A percentile compares a stretch with the other conserved stretches of the same genome.
These are phyloP conservation scores for Ferrisia virgata DNA, from an alignment of 2,888 invertebrate genomes.

Conservation along the genomic window DNA sequence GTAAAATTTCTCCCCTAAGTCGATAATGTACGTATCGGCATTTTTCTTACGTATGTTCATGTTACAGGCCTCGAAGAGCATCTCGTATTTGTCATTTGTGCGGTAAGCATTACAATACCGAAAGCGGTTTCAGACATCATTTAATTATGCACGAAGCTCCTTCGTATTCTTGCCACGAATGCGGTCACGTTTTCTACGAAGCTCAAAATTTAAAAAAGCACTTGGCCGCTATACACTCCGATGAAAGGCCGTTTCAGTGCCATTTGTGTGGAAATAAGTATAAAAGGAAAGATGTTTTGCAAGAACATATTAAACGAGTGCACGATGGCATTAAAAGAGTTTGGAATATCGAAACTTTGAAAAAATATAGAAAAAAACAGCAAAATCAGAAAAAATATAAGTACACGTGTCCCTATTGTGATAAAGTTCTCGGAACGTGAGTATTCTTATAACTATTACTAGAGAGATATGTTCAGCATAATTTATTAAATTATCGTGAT, in stretches of 20 bases:
- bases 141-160: slow-evolving; percentile 38
- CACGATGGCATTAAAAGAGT: slow-evolving; percentile 31
- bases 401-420: slow-evolving; percentile 24
- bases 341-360: neutral
- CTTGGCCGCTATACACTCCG: slow-evolving; percentile 27
- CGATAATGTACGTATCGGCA: neutral
- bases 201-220: slow-evolving; percentile 40
- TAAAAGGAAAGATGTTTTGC: slow-evolving; percentile 35
- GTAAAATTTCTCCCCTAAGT: neutral
- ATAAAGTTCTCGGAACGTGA: slow-evolving; percentile 30
- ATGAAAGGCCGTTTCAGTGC: slow-evolving; percentile 36
- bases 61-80: neutral
- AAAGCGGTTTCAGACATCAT: slow-evolving; percentile 42
- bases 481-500: neutral
- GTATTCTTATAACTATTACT: neutral
- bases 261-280: slow-evolving; percentile 39
- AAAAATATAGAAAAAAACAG: neutral
- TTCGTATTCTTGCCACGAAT: slow-evolving; percentile 25
- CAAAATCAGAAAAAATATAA: neutral
- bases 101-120: slow-evolving; percentile 36
- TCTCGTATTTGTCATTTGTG: slow-evolving; percentile 37
- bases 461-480: neutral
- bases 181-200: slow-evolving; percentile 36
- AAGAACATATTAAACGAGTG: slow-evolving; percentile 38
- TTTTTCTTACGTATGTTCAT: neutral